Percentiles rank a stretch among this genome's conserved stretches.
phyloP scores from a whole-genome alignment of 1,140 invertebrate species.

The Drosophila micromelanica region DNA sequence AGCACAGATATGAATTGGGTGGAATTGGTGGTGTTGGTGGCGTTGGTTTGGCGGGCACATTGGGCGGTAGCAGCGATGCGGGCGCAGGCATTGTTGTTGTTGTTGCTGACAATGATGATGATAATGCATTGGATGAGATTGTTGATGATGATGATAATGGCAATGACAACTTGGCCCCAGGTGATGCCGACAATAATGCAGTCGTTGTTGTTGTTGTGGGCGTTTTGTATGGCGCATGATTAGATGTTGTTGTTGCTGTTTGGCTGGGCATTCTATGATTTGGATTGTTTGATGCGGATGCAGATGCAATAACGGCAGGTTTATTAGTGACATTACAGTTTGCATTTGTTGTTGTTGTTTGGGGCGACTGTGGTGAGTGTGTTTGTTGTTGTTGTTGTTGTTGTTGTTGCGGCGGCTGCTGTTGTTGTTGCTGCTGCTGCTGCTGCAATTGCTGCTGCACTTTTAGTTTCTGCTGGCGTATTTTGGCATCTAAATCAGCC shows the following conservation, averaged over 20 bases:
- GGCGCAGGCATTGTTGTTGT: conserved; percentile 40
- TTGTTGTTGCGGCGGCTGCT: conserved; percentile 40
- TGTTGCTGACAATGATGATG: conserved; percentile 41
- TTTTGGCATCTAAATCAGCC: conserved; percentile 79
- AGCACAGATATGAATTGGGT: conserved; percentile 63
- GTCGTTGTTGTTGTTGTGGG: conserved; percentile 37
- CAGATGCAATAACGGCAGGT: conserved; percentile 61
- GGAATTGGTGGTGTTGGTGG: not conserved
- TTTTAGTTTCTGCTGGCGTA: conserved; percentile 76
- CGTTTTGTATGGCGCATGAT: conserved; percentile 61
- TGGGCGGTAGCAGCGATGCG: conserved; percentile 36
- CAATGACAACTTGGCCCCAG: conserved; percentile 48
- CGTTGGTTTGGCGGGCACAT: conserved; percentile 56
- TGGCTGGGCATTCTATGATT: conserved; percentile 67
- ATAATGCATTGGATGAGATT: conserved; percentile 25
- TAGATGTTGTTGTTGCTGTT: conserved; percentile 48
- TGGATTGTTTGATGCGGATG: conserved; percentile 47
- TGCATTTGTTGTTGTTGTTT: conserved; percentile 51
- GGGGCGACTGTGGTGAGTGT: conserved; percentile 75
- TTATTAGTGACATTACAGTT: conserved; percentile 82
- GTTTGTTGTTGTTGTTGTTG: conserved; percentile 43
- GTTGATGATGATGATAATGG: conserved; percentile 48
- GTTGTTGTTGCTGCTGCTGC: conserved; percentile 47
- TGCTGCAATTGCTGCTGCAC: conserved; percentile 71
- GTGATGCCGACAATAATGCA: too few relatives aligned